These are phyloP conservation scores for Coracopsis vasa DNA, from an alignment of 2,113 vertebrate genomes.

Conservation along the genomic window DNA sequence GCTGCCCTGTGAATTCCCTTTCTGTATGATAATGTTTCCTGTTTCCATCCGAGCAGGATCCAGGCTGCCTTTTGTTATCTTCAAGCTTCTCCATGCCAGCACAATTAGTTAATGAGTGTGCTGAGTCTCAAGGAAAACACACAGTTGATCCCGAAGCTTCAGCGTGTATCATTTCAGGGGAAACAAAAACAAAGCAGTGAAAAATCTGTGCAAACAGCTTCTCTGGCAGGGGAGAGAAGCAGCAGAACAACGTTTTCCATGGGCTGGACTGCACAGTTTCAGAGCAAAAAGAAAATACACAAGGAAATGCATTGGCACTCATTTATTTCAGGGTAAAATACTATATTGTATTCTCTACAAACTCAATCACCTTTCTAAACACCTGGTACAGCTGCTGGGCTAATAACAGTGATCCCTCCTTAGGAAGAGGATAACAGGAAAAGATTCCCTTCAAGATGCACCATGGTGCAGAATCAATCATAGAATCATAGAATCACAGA, in stretches of 20 bases:
- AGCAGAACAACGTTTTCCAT: neutral
- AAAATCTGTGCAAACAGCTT: neutral
- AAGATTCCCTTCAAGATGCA: neutral
- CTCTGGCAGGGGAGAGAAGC: neutral
- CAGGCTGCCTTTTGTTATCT: neutral
- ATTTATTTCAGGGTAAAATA: neutral
- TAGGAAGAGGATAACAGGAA: neutral
- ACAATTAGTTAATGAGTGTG: neutral
- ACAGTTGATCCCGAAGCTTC: neutral
- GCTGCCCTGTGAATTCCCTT: neutral
- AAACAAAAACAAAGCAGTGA: neutral
- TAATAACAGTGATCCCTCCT: neutral
- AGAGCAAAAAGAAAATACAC: neutral
- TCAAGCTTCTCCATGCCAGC: neutral
- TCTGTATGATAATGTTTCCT: neutral
- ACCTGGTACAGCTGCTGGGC: neutral
- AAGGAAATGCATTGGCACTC: neutral
- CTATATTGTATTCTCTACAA: neutral
- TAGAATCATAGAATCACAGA: neutral
- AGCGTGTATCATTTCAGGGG: neutral
- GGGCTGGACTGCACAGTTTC: neutral
- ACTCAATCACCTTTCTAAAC: neutral
- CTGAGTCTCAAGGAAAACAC: neutral
- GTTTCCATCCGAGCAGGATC: neutral
- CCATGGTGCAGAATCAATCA: neutral